Evolutionary conservation across 1,140 invertebrate species (phyloP).

Genomic region (Microplitis mediator): DNA sequence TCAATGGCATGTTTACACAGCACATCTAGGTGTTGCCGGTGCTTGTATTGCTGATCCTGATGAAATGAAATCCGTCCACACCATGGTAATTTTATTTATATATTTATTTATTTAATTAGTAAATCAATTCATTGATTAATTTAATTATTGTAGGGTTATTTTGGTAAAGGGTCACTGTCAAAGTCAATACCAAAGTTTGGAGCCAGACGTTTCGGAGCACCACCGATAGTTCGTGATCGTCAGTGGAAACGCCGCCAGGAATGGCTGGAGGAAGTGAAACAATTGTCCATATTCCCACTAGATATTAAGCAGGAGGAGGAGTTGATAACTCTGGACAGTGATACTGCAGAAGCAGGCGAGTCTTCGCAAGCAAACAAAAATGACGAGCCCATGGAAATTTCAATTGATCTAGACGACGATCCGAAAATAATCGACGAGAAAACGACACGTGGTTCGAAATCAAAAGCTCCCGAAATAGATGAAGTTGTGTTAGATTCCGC

Average conservation of each 20-base stretch:
- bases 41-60: slow-evolving; percentile 68
- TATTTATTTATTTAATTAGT: no score
- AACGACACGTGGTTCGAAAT: slow-evolving; percentile 1
- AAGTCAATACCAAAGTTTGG: slow-evolving; percentile 65
- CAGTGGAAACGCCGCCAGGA: slow-evolving; percentile 65
- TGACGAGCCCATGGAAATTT: no score
- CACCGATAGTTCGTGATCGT: slow-evolving; percentile 62
- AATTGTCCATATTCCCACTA: slow-evolving; percentile 31
- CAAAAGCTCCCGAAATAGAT: slow-evolving; percentile 29
- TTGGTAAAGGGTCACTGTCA: slow-evolving; percentile 74
- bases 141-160: slow-evolving; percentile 64
- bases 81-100: slow-evolving; percentile 59
- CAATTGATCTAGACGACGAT: slow-evolving; percentile 42
- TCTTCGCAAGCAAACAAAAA: not conserved
- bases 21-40: slow-evolving; percentile 69
- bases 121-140: not conserved
- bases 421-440: slow-evolving; percentile 36
- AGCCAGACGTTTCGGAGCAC: slow-evolving; percentile 51
- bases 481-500: slow-evolving; percentile 51
- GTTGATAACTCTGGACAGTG: not conserved
- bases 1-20: slow-evolving; percentile 63
- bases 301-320: no score
- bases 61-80: slow-evolving; percentile 68
- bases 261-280: slow-evolving; percentile 64
- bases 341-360: not conserved